Evolutionary conservation across 37 sponge, comb jelly and placozoan species (phyloP), one percentile per base, ranked within the genome.

Genomic region (Axinella damicornis): DNA sequence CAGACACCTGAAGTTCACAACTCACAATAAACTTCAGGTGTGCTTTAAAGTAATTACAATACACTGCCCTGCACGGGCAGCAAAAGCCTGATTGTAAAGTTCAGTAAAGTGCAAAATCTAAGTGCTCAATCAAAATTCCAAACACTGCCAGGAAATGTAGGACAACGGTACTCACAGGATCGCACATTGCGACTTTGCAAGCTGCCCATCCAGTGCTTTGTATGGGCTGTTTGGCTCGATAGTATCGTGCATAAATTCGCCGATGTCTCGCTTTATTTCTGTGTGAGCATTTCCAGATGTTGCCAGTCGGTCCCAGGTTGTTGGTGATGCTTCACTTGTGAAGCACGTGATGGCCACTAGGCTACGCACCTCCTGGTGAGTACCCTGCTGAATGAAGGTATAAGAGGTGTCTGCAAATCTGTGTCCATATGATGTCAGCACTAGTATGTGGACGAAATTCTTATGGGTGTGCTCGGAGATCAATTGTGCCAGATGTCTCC

Each of bases 151-250:
- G n/a, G n/a, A n/a, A n/a, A n/a, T n/a, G n/a, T n/a, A n/a, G n/a
- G n/a, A n/a, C n/a, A n/a, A n/a, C n/a, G n/a, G n/a, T n/a, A n/a
- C n/a, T 46, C 46, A 75, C 17, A 75, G 63, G 22, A 37, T 67
- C 31, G 46, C 56, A 32, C 80, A 66, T 36, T 69, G 54, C 31
- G 81, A 37, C 56, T 83, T 83, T 13, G 58, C 75, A 11, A 83
- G 27, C 13, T 74, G 36, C 18, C 35, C 52, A 57, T 85, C 78
- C 20, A 85, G 57, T n/a, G 46, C 69, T 57, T 77, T 77, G 85
- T 85, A 77, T 21, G 85, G 85, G 19, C 71, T 85, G 60, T 85
- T 85, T 5, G 77, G 85, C 57, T 77, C 67, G 16, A 85, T 27
- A 21, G 46, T 73, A 28, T 64, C 34, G n/a, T 35, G 40, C 53